These are phyloP conservation scores for Tipula vernalis DNA, from an alignment of 2,888 invertebrate genomes.

Conservation along the genomic window DNA sequence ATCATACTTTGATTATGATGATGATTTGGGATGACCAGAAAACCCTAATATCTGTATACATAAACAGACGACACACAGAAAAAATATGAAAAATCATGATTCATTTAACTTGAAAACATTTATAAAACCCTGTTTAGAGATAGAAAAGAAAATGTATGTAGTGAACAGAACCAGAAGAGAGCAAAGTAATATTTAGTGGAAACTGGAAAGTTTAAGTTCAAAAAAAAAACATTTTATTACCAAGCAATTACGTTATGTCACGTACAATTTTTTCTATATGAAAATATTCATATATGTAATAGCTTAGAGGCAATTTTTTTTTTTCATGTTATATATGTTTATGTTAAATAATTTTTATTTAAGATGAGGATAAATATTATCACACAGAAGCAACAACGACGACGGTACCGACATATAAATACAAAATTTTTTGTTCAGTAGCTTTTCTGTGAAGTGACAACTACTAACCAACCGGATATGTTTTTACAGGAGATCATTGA, in stretches of 20 bases:
- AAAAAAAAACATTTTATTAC: constrained; percentile 7
- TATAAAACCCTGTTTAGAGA: background rate
- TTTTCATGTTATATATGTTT: background rate
- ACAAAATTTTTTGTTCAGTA: background rate
- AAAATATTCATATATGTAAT: constrained; percentile 8
- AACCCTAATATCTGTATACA: background rate
- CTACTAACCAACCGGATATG: background rate
- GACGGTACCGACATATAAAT: background rate
- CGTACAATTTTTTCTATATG: constrained; percentile 8
- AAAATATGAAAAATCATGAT: background rate
- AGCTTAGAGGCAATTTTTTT: background rate
- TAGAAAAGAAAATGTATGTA: background rate
- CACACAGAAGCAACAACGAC: background rate
- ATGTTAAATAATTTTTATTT: background rate
- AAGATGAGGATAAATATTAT: background rate
- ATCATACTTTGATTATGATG: constrained; percentile 5
- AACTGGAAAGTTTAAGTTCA: constrained; percentile 1
- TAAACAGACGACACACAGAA: background rate
- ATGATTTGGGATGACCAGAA: constrained; percentile 10
- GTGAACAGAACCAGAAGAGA: background rate
- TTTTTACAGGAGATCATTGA: background rate
- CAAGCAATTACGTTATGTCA: constrained; percentile 10
- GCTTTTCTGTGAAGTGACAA: background rate
- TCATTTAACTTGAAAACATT: background rate
- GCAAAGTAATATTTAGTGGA: constrained; percentile 6